These are phyloP conservation scores for Alcis repandata DNA, from an alignment of 2,888 invertebrate species.

Conservation along the genomic window DNA sequence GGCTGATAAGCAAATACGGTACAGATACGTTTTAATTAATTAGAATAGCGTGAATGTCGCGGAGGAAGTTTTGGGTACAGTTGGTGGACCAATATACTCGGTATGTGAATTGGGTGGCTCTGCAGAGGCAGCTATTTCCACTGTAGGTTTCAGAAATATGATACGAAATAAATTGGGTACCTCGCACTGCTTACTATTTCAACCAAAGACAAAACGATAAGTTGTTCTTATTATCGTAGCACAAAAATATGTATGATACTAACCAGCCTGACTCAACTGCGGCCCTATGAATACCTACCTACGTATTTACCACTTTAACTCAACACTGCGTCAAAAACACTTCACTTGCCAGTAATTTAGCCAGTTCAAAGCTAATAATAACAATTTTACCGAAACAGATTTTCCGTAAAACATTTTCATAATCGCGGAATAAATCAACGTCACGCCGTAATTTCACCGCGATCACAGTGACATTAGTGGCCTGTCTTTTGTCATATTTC, in stretches of 20 bases:
- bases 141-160: background rate
- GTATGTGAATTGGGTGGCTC: background rate
- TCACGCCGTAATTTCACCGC: conserved; percentile 44
- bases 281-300: no score
- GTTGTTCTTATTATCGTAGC: no score
- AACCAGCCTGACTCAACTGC: no score
- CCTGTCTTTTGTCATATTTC: conserved; percentile 50
- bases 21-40: conserved; percentile 38
- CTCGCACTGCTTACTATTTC: background rate
- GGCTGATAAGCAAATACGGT: conserved; percentile 39
- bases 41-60: conserved; percentile 33
- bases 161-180: no score
- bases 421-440: conserved; percentile 45
- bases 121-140: background rate
- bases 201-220: no score
- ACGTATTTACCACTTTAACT: background rate
- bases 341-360: conserved; percentile 7
- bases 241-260: no score
- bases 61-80: conserved; percentile 25
- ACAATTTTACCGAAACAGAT: conserved; percentile 17
- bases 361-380: conserved; percentile 23
- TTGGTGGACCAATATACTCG: background rate
- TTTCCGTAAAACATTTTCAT: conserved; percentile 29
- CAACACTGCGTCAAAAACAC: background rate
- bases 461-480: conserved; percentile 51